Evolutionary conservation across 2,888 invertebrate species (phyloP).

Genomic region (Polydesmus complanatus): DNA sequence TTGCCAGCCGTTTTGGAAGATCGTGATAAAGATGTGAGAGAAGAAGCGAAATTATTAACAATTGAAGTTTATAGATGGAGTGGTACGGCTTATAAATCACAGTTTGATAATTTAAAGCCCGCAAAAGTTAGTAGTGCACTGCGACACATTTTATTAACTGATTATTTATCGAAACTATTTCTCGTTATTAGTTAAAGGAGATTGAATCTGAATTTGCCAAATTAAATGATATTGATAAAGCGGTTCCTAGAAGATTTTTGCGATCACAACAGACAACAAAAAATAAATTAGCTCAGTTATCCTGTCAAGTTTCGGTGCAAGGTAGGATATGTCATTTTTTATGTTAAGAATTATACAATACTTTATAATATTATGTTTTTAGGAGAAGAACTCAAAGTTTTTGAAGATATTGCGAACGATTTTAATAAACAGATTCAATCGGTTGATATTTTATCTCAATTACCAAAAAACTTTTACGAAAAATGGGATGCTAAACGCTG

Average conservation of each 20-base stretch:
- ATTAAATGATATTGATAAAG: slow-evolving; percentile 44
- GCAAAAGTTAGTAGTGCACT: slow-evolving; percentile 45
- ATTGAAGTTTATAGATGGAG: slow-evolving; percentile 89
- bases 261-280: slow-evolving; percentile 58
- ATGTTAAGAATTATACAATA: not conserved
- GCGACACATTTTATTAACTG: not conserved
- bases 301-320: slow-evolving; percentile 37
- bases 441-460: slow-evolving; percentile 78
- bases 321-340: slow-evolving; percentile 9
- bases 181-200: slow-evolving; percentile 50
- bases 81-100: slow-evolving; percentile 65
- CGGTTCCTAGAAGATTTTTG: slow-evolving; percentile 56
- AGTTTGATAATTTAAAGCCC: slow-evolving; percentile 71
- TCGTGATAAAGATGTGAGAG: slow-evolving; percentile 78
- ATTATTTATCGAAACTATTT: not conserved
- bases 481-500: slow-evolving; percentile 90
- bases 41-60: slow-evolving; percentile 80
- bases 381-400: slow-evolving; percentile 43
- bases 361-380: not conserved
- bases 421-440: slow-evolving; percentile 81
- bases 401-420: slow-evolving; percentile 48
- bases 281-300: slow-evolving; percentile 3
- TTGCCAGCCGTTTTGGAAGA: slow-evolving; percentile 71
- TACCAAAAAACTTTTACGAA: slow-evolving; percentile 91
- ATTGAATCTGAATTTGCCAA: slow-evolving; percentile 77